A percentile compares a stretch with the other conserved stretches of the same genome.
These are phyloP conservation scores for Drosophila cognata DNA, from an alignment of 2,888 invertebrate genomes.

Conservation along the genomic window DNA sequence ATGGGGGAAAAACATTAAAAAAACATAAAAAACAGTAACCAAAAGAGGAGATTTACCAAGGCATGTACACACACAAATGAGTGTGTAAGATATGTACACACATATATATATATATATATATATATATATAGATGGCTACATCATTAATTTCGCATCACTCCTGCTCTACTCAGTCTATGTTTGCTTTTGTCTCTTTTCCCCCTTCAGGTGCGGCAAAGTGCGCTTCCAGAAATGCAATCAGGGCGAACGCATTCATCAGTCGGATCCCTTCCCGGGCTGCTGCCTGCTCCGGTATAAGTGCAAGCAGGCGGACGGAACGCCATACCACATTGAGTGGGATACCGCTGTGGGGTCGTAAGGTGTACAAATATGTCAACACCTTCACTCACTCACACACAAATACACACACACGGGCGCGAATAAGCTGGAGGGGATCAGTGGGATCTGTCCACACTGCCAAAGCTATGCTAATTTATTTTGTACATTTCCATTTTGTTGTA, in stretches of 20 bases:
- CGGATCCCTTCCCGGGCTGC: slow-evolving; percentile 82
- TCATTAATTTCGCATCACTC: slow-evolving; percentile 9
- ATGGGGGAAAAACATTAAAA: background rate
- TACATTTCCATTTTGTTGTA: slow-evolving; percentile 46
- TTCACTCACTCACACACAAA: too few species aligned
- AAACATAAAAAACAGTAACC: background rate
- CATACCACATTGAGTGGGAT: slow-evolving; percentile 79
- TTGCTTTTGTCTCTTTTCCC: background rate
- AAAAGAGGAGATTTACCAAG: background rate
- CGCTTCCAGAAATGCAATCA: slow-evolving; percentile 80
- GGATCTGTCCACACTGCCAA: slow-evolving; percentile 7
- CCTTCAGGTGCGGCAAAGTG: slow-evolving; percentile 78
- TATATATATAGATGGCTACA: background rate
- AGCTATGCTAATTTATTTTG: slow-evolving; percentile 60
- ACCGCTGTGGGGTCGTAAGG: slow-evolving; percentile 42
- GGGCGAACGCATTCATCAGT: slow-evolving; percentile 78
- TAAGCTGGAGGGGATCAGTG: background rate
- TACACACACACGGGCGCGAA: background rate
- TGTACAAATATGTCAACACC: background rate
- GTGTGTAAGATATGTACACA: background rate
- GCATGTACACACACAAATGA: background rate
- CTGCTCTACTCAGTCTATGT: background rate
- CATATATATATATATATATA: background rate
- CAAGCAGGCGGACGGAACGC: slow-evolving; percentile 72
- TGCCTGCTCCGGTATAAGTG: slow-evolving; percentile 82